phyloP scores from a whole-genome alignment of 2,888 invertebrate species.

The Dicranocentrus wangi region DNA sequence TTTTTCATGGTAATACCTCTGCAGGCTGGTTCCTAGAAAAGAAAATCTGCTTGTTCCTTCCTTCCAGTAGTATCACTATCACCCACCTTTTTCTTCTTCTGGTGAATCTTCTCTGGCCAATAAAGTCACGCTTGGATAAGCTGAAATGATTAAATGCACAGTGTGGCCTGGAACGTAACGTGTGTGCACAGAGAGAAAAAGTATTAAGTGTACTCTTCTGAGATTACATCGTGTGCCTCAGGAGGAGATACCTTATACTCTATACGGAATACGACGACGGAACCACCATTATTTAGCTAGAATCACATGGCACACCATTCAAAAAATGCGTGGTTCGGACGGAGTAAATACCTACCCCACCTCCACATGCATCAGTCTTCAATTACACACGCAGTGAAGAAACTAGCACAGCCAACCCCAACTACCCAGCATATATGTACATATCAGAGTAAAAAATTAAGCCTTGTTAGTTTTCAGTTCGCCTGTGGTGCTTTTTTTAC shows the following conservation, averaged over 20 bases:
- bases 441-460: background rate
- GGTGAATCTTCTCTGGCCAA: slow-evolving; percentile 6
- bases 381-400: background rate
- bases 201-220: background rate
- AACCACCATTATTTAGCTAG: no score
- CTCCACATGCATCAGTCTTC: background rate
- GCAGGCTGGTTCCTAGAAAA: background rate
- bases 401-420: background rate
- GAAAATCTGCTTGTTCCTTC: slow-evolving; percentile 14
- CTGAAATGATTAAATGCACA: slow-evolving; percentile 28
- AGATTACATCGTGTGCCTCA: background rate
- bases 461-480: background rate
- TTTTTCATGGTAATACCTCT: no score
- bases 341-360: no score
- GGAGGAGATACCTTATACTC: no score
- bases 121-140: slow-evolving; percentile 23
- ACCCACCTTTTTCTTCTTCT: background rate
- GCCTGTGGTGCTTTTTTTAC: background rate
- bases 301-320: no score
- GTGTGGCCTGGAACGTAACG: background rate
- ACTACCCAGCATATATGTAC: background rate
- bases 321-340: no score
- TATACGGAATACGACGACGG: no score
- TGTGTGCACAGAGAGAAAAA: background rate
- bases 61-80: background rate